These are phyloP conservation scores for Ecliptopera silaceata DNA, from an alignment of 2,888 invertebrate genomes.

Conservation along the genomic window DNA sequence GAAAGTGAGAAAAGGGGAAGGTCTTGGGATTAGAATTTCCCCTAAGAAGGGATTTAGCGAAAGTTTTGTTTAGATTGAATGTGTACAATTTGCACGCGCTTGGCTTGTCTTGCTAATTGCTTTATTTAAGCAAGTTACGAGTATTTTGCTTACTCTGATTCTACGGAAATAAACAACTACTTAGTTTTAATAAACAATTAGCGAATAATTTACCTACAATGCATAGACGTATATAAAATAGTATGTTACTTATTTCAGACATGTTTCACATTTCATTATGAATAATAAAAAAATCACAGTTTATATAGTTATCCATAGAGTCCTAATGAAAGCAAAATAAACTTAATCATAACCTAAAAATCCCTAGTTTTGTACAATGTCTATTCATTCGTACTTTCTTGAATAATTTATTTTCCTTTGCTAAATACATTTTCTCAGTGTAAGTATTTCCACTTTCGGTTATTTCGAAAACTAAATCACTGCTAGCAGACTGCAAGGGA, in stretches of 20 bases:
- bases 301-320: too few relatives aligned
- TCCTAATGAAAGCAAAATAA: too few relatives aligned
- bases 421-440: conserved; percentile 13
- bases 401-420: conserved; percentile 14
- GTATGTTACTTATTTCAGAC: too few relatives aligned
- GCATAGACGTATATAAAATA: too few relatives aligned
- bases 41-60: conserved; percentile 14
- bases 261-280: too few relatives aligned
- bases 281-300: too few relatives aligned
- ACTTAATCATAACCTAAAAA: background rate
- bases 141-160: conserved; percentile 6
- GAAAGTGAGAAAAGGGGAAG: conserved; percentile 3
- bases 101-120: conserved; percentile 10
- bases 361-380: background rate
- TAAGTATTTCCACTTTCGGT: conserved; percentile 6
- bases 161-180: background rate
- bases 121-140: conserved; percentile 9
- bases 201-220: too few relatives aligned
- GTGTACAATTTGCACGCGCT: conserved; percentile 20
- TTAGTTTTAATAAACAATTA: background rate
- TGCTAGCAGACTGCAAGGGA: background rate
- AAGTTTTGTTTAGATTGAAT: conserved; percentile 24
- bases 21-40: conserved; percentile 16
- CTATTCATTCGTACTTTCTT: conserved; percentile 10
- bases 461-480: background rate